A percentile compares a stretch with the other conserved stretches of the same genome.
These are phyloP conservation scores for Phaonia tiefii DNA, from an alignment of 2,888 invertebrate species.

Conservation along the genomic window DNA sequence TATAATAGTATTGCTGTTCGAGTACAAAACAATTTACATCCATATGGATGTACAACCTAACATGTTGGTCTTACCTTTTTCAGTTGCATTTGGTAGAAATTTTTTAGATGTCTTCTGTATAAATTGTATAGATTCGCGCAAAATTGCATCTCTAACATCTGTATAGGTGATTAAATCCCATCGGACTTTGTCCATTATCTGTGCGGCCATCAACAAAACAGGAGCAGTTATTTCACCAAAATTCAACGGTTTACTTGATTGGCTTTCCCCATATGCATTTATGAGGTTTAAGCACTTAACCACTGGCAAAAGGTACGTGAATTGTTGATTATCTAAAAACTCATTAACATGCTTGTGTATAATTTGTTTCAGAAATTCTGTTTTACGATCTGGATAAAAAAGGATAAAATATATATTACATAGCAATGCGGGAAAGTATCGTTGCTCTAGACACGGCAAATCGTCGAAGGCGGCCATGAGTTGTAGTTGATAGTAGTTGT, in stretches of 20 bases:
- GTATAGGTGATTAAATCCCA: constrained; percentile 76
- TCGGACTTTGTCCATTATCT: constrained; percentile 75
- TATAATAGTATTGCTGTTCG: too few species aligned
- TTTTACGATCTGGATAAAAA: constrained; percentile 70
- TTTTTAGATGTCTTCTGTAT: constrained; percentile 72
- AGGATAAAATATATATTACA: constrained; percentile 71
- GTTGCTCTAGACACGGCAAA: constrained; percentile 63
- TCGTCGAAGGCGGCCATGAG: constrained; percentile 68
- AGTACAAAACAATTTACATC: too few species aligned
- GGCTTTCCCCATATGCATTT: constrained; percentile 64
- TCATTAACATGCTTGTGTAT: constrained; percentile 72
- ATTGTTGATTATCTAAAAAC: constrained; percentile 70
- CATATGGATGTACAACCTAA: too few species aligned
- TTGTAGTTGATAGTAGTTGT: constrained; percentile 69
- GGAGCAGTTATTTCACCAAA: constrained; percentile 75
- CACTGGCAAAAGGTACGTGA: constrained; percentile 68
- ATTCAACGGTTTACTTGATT: constrained; percentile 66
- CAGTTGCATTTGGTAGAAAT: constrained; percentile 72
- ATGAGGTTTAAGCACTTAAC: constrained; percentile 73
- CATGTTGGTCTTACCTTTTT: constrained; percentile 74
- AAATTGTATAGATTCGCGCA: constrained; percentile 72
- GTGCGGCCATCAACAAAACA: constrained; percentile 73
- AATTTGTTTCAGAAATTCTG: constrained; percentile 72
- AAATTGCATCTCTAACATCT: constrained; percentile 72
- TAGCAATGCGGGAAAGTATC: constrained; percentile 71